A percentile compares a stretch with the other conserved stretches of the same genome.
Evolutionary conservation across 2,113 vertebrate species (phyloP).

Genomic region (Chaenogobius annularis): DNA sequence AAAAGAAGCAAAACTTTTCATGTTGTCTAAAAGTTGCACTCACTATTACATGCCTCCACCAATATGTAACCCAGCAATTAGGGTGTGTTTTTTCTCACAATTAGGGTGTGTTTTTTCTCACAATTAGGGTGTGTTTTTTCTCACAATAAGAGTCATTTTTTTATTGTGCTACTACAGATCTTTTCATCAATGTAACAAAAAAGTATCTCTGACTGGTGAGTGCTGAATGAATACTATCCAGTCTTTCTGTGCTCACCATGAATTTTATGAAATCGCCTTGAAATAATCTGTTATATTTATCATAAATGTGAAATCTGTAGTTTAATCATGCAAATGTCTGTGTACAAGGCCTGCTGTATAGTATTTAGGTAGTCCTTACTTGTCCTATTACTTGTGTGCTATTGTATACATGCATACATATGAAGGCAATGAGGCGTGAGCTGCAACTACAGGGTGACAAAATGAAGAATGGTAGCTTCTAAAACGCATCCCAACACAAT

Average conservation of each 20-base stretch:
- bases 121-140: too few species aligned
- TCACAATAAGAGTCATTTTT: too few species aligned
- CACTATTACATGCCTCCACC: too few species aligned
- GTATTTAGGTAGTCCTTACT: slow-evolving; percentile 48
- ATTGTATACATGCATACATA: slow-evolving; percentile 34
- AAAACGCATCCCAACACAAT: slow-evolving; percentile 55
- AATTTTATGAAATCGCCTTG: neutral
- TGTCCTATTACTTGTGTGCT: slow-evolving; percentile 27
- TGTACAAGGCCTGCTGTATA: slow-evolving; percentile 49
- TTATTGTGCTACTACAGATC: too few species aligned
- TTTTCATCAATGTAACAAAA: too few species aligned
- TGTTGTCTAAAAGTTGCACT: too few species aligned
- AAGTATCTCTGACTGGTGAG: neutral
- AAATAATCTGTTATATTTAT: neutral
- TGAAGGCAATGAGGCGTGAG: slow-evolving; percentile 34
- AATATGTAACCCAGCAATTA: too few species aligned
- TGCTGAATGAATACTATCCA: too few species aligned
- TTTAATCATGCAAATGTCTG: neutral
- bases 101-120: too few species aligned
- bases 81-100: too few species aligned
- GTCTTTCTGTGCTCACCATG: neutral
- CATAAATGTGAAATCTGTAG: neutral
- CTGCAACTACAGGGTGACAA: slow-evolving; percentile 55
- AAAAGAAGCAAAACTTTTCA: too few species aligned
- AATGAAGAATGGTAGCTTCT: slow-evolving; percentile 60